Evolutionary conservation across 2,113 vertebrate species (phyloP).

Genomic region (Oreochromis spilurus): DNA sequence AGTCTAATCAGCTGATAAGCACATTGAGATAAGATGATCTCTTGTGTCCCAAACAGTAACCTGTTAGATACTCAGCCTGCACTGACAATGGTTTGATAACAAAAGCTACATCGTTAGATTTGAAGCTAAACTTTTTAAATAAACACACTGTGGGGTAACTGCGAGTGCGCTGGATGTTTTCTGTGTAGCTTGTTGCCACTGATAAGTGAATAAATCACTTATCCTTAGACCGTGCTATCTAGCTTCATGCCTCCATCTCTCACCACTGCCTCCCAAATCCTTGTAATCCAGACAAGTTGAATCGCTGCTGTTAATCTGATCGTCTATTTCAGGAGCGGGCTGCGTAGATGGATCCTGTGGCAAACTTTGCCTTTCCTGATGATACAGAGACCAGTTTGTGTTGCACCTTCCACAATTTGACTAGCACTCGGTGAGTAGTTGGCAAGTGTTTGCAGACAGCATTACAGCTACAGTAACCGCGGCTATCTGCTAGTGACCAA

Average conservation of each 20-base stretch:
- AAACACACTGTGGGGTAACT: background rate
- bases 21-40: conserved; percentile 16
- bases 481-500: background rate
- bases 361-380: conserved; percentile 51
- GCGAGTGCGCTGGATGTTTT: background rate
- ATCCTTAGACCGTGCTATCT: background rate
- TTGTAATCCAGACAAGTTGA: conserved; percentile 59
- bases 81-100: background rate
- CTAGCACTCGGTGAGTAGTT: too few species aligned
- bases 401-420: background rate
- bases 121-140: background rate
- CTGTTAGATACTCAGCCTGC: background rate
- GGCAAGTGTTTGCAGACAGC: too few species aligned
- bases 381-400: conserved; percentile 35
- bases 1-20: conserved; percentile 45
- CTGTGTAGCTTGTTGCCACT: background rate
- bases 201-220: background rate
- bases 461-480: too few species aligned
- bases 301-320: conserved; percentile 68
- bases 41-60: background rate
- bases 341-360: conserved; percentile 63
- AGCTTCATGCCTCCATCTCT: background rate
- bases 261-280: background rate
- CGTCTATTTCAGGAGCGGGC: conserved; percentile 79
- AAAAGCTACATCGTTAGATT: background rate